Conservation (phyloP, 1,140 invertebrate genomes). For the Drosophila bocki region DNA sequence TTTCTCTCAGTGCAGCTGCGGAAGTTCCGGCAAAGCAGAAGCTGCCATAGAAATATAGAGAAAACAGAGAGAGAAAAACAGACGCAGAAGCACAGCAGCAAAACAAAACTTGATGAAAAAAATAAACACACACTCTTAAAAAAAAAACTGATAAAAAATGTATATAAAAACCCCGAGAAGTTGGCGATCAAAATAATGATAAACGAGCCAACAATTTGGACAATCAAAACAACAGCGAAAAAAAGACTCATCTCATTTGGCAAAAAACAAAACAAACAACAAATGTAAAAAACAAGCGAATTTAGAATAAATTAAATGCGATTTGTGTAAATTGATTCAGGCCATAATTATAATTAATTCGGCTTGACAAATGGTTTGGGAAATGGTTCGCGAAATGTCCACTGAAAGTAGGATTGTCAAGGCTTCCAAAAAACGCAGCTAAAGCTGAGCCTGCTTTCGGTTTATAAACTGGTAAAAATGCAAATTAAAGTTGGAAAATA, state of each 20-base stretch:
- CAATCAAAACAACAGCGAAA: slow-evolving; percentile 37
- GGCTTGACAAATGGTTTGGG: slow-evolving; percentile 39
- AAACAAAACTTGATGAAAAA: slow-evolving; percentile 23
- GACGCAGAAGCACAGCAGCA: slow-evolving; percentile 11
- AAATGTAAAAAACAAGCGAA: slow-evolving; percentile 7
- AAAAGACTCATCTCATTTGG: slow-evolving; percentile 26
- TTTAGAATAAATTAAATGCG: slow-evolving; percentile 41
- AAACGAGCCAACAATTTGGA: slow-evolving; percentile 49
- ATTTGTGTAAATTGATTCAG: slow-evolving; percentile 38
- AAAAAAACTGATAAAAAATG: slow-evolving; percentile 16
- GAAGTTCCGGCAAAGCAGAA: slow-evolving; percentile 34
- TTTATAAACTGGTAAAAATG: neutral
- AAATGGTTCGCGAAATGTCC: slow-evolving; percentile 14
- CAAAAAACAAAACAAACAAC: neutral
- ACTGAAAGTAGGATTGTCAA: slow-evolving; percentile 14
- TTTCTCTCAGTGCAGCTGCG: slow-evolving; percentile 9
- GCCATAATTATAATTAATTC: slow-evolving; percentile 46
- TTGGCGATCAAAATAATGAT: slow-evolving; percentile 27
- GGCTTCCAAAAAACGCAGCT: neutral
- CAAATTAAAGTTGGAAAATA: neutral
- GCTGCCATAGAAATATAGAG: neutral
- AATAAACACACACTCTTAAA: slow-evolving; percentile 1
- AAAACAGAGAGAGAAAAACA: slow-evolving; percentile 4
- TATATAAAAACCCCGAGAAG: slow-evolving; percentile 12
- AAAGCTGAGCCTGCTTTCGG: neutral